Evolutionary conservation across 2,797 vertebrate species (phyloP).

Genomic region (Anomalospiza imberbis): DNA sequence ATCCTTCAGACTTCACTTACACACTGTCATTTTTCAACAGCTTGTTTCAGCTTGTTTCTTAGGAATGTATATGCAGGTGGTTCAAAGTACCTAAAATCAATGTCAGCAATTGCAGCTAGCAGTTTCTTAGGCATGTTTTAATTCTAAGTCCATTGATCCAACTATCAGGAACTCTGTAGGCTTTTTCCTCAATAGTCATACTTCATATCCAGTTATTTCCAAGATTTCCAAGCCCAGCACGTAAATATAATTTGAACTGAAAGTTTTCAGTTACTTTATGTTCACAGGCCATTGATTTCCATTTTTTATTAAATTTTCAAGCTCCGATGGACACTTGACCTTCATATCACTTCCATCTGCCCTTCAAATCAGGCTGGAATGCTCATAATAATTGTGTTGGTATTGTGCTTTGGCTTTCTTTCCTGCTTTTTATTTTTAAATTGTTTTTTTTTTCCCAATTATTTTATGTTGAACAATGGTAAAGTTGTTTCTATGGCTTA

Average conservation of each 20-base stretch:
- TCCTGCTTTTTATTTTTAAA: neutral
- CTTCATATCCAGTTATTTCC: neutral
- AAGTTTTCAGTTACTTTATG: neutral
- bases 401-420: slow-evolving; percentile 23
- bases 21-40: neutral
- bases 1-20: neutral
- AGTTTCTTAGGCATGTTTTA: neutral
- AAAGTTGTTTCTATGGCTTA: slow-evolving; percentile 4
- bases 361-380: neutral
- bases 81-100: neutral
- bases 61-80: neutral
- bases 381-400: neutral
- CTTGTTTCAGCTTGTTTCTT: neutral
- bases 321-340: neutral
- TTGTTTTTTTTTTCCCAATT: neutral
- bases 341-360: neutral
- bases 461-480: neutral
- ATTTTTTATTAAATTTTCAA: neutral
- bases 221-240: neutral
- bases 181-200: neutral
- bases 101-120: neutral
- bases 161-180: neutral
- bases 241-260: neutral
- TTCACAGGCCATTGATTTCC: neutral
- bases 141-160: neutral